Conservation (phyloP, 2,888 invertebrate genomes). For the Eristalis arbustorum region DNA sequence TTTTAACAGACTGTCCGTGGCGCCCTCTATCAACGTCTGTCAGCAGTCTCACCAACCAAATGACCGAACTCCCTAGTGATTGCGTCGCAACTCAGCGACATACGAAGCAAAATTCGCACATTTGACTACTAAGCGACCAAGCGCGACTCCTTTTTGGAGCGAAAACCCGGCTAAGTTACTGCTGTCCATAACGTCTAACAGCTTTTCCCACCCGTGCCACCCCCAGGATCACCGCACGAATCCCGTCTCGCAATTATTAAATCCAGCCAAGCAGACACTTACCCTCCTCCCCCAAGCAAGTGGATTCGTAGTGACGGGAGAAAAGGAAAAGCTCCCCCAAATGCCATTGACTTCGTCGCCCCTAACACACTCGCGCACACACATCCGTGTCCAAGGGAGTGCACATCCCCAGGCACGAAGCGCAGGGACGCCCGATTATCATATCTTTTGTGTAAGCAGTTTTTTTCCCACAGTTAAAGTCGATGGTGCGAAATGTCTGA, state of each 20-base stretch:
- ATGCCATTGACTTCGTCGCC: slow-evolving; percentile 33
- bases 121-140: neutral
- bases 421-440: slow-evolving; percentile 48
- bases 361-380: neutral
- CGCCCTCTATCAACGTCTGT: no score
- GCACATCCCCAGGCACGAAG: slow-evolving; percentile 24
- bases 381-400: neutral
- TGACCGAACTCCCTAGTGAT: neutral
- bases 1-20: no score
- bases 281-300: neutral
- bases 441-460: slow-evolving; percentile 40
- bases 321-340: slow-evolving; percentile 25
- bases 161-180: neutral
- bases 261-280: slow-evolving; percentile 16
- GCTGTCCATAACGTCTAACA: neutral
- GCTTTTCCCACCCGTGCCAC: neutral
- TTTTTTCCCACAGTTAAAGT: slow-evolving; percentile 67
- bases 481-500: slow-evolving; percentile 70
- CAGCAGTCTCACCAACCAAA: neutral
- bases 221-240: neutral
- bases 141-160: neutral
- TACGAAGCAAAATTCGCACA: neutral
- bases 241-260: neutral
- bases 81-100: neutral
- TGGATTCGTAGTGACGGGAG: neutral